Evolutionary conservation across 2,888 invertebrate genomes (phyloP).

Genomic region (Noctua janthe): DNA sequence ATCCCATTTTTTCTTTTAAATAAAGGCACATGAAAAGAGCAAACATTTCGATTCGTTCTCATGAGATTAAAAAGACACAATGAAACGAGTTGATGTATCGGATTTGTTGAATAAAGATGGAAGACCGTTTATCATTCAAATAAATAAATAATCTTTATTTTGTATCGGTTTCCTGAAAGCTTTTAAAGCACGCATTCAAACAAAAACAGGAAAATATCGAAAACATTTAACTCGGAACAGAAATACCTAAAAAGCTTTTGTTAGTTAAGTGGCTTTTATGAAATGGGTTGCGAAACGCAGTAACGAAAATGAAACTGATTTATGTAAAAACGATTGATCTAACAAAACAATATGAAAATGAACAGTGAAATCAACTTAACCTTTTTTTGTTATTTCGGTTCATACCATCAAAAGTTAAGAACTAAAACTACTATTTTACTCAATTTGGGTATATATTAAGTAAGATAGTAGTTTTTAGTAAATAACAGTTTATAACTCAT

Average conservation of each 20-base stretch:
- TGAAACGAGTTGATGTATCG: slow-evolving; percentile 35
- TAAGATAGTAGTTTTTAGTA: neutral
- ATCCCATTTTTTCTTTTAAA: slow-evolving; percentile 16
- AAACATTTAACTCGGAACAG: slow-evolving; percentile 32
- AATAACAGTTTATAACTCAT: neutral
- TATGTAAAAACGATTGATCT: neutral
- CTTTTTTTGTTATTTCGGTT: neutral
- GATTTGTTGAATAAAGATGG: slow-evolving; percentile 43
- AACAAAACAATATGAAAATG: neutral
- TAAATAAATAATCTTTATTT: slow-evolving; percentile 26
- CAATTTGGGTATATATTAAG: neutral
- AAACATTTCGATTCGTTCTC: slow-evolving; percentile 18
- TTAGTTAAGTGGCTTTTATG: slow-evolving; percentile 35
- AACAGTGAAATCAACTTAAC: neutral
- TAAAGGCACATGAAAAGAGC: slow-evolving; percentile 9
- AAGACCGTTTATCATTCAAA: slow-evolving; percentile 30
- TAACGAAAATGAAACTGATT: slow-evolving; percentile 25
- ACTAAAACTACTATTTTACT: too few relatives aligned
- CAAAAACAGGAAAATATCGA: slow-evolving; percentile 4
- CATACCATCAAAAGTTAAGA: neutral
- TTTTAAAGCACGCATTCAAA: slow-evolving; percentile 26
- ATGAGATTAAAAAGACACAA: slow-evolving; percentile 46
- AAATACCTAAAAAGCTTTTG: slow-evolving; percentile 36
- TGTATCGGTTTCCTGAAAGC: slow-evolving; percentile 22
- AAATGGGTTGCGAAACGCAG: slow-evolving; percentile 8